Evolutionary conservation across 2,888 invertebrate genomes (phyloP), one percentile per base, ranked within the genome.

Genomic region (Acleris cristana): DNA sequence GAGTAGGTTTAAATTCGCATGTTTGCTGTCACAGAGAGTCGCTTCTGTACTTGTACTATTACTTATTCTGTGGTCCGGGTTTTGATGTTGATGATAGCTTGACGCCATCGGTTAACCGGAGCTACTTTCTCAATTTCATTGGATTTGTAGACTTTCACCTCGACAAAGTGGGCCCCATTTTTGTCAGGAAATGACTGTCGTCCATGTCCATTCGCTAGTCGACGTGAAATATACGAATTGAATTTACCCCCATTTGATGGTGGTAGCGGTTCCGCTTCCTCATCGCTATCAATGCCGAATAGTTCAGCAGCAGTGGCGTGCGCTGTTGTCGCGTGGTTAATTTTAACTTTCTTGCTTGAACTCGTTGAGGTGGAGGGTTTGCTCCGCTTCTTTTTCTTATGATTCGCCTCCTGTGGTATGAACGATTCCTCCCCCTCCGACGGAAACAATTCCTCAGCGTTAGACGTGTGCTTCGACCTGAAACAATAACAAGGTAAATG

Each of bases 91-190:
- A 71, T 26, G 10, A 69, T 30, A 1, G 70, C 65, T 34, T 69
- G 69, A 23, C 65, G 55, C 69, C 70, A 69, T 16, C 70, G n/a
- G 26, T 70, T 65, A 6, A 44, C n/a, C 7, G 56, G 56, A 3
- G 56, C 12, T 21, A 56, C 44, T 12, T 18, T n/a, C 19, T 69
- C 62, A 7, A 69, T 69, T n/a, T 71, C 71, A 12, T 64, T 49
- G 26, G 64, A 64, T 23, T 66, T 62, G 44, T 71, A 71, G 10
- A 70, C n/a, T n/a, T n/a, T n/a, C n/a, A n/a, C n/a, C n/a, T n/a
- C n/a, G n/a, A n/a, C n/a, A n/a, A n/a, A n/a, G n/a, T n/a, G n/a
- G n/a, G n/a, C n/a, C n/a, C n/a, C n/a, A n/a, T n/a, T n/a, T n/a
- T n/a, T n/a, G n/a, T 44, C 45, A 5, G 40, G 34, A 51, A 60